phyloP scores from a whole-genome alignment of 2,888 invertebrate genomes.

The Drosophila maculinotata region DNA sequence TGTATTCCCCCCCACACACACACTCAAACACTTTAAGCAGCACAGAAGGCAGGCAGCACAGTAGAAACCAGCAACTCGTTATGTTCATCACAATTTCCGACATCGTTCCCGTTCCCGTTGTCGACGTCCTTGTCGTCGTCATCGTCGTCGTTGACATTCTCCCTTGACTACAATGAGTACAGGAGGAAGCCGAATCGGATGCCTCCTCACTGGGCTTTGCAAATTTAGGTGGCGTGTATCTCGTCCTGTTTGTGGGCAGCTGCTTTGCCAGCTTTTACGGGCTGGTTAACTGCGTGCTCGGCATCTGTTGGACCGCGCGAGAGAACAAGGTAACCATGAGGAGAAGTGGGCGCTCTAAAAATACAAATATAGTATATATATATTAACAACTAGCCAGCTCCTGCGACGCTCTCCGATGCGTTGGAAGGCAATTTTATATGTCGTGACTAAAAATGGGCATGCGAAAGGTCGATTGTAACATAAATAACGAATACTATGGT shows the following conservation, averaged over 20 bases:
- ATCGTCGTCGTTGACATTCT: constrained; percentile 9
- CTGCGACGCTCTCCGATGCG: constrained; percentile 3
- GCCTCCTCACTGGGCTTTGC: constrained; percentile 87
- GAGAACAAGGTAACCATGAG: constrained; percentile 80
- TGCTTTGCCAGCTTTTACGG: constrained; percentile 83
- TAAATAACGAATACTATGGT: constrained; percentile 31
- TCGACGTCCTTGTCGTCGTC: no score
- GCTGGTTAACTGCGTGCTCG: constrained; percentile 81
- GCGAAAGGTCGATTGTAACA: constrained; percentile 43
- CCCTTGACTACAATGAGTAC: constrained; percentile 35
- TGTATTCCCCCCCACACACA: constrained; percentile 19
- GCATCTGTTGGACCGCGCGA: constrained; percentile 77
- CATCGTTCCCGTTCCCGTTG: no score
- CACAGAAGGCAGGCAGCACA: no score
- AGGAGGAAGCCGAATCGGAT: constrained; percentile 77
- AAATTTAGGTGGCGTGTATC: constrained; percentile 89
- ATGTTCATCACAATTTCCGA: constrained; percentile 44
- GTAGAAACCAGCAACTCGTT: constrained; percentile 10
- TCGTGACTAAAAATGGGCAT: constrained; percentile 64
- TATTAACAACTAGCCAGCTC: constrained; percentile 36
- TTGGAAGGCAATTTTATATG: constrained; percentile 14
- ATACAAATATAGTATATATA: constrained; percentile 24
- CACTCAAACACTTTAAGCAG: not conserved
- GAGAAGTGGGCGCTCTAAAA: constrained; percentile 32
- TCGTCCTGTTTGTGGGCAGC: constrained; percentile 87